Evolutionary conservation across 2,888 invertebrate genomes (phyloP).

Genomic region (Neuroscelio doddi): DNA sequence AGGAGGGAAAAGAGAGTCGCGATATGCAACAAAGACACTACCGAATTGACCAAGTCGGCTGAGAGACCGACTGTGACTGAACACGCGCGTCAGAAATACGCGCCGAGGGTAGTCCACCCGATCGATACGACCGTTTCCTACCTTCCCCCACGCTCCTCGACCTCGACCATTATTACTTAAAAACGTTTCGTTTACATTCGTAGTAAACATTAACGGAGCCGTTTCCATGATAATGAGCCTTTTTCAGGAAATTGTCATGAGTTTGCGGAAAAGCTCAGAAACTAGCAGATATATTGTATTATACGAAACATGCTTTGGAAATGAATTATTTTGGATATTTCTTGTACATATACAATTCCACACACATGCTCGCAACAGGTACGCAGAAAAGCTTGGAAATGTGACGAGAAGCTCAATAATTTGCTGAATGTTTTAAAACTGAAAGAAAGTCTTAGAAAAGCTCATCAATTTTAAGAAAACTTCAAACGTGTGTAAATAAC

Average conservation of each 20-base stretch:
- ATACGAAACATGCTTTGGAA: too few relatives aligned
- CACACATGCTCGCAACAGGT: too few relatives aligned
- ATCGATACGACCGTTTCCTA: conserved; percentile 2
- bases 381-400: too few relatives aligned
- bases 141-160: background rate
- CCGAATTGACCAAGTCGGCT: conserved; percentile 27
- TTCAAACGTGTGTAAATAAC: too few relatives aligned
- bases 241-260: background rate
- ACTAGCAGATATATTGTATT: too few relatives aligned
- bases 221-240: background rate
- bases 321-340: too few relatives aligned
- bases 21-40: too few relatives aligned
- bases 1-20: background rate
- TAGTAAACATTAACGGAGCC: background rate
- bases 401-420: too few relatives aligned
- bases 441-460: too few relatives aligned
- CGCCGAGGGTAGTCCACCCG: conserved; percentile 4
- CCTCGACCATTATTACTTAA: background rate
- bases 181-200: background rate
- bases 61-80: conserved; percentile 49
- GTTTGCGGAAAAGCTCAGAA: background rate
- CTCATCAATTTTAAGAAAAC: too few relatives aligned
- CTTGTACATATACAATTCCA: too few relatives aligned
- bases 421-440: too few relatives aligned
- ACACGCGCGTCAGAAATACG: conserved; percentile 2